These are phyloP conservation scores for Natator depressus DNA, from an alignment of 2,113 vertebrate genomes.

Conservation along the genomic window DNA sequence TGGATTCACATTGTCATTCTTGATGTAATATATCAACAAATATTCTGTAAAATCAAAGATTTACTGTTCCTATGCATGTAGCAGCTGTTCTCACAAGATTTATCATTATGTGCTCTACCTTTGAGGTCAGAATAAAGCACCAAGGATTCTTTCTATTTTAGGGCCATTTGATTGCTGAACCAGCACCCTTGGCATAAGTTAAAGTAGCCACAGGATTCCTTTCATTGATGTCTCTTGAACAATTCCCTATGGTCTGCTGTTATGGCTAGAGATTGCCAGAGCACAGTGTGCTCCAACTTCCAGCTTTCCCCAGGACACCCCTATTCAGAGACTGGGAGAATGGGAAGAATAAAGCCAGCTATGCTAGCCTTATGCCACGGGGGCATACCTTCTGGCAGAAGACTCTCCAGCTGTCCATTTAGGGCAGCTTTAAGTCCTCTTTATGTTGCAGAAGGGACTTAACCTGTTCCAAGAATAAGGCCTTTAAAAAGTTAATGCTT, in stretches of 20 bases:
- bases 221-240: neutral
- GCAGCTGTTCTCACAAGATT: neutral
- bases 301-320: neutral
- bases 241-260: neutral
- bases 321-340: accelerated
- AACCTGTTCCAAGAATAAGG: neutral
- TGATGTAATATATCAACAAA: neutral
- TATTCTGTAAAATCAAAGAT: neutral
- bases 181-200: neutral
- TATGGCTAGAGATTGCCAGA: neutral
- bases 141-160: neutral
- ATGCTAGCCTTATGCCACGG: neutral
- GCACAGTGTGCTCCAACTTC: neutral
- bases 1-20: neutral
- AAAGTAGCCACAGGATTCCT: neutral
- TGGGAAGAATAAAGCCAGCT: neutral
- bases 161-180: neutral
- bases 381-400: neutral
- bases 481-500: neutral
- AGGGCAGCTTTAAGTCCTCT: neutral
- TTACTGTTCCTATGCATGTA: neutral
- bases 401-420: neutral
- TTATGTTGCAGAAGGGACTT: neutral
- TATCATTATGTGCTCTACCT: neutral
- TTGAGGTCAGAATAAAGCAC: neutral